A percentile compares a stretch with the other conserved stretches of the same genome.
Conservation (phyloP, 1,140 invertebrate species). For the Drosophila eugracilis region DNA sequence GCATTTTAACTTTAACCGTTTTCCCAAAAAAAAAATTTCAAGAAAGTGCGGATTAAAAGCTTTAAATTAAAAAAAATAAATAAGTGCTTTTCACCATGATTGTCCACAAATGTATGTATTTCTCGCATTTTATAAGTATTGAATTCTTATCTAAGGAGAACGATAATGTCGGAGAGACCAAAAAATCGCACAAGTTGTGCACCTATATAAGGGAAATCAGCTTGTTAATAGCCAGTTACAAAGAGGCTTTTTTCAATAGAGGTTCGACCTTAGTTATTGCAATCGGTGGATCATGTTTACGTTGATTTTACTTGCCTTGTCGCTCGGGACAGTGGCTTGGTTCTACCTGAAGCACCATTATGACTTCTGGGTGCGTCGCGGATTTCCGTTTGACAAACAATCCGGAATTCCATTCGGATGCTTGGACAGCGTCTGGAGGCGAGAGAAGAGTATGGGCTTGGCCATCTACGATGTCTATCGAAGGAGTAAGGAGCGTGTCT, state of each 20-base stretch:
- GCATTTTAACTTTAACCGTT: no score
- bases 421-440: slow-evolving; percentile 50
- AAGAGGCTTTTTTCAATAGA: slow-evolving; percentile 21
- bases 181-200: neutral
- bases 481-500: slow-evolving; percentile 60
- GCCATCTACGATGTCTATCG: slow-evolving; percentile 66
- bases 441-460: slow-evolving; percentile 66
- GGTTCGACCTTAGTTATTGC: neutral
- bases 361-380: slow-evolving; percentile 61
- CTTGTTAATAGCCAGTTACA: neutral
- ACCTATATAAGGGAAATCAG: neutral
- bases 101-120: neutral
- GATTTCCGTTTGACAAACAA: slow-evolving; percentile 56
- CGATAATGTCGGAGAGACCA: neutral
- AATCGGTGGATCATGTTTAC: slow-evolving; percentile 40
- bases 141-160: slow-evolving; percentile 8
- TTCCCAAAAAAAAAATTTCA: no score
- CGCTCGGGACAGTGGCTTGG: slow-evolving; percentile 51
- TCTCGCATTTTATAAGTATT: neutral
- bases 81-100: no score
- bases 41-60: no score
- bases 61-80: no score
- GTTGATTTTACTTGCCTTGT: slow-evolving; percentile 30
- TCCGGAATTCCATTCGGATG: slow-evolving; percentile 72
- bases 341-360: slow-evolving; percentile 66